Base-by-base conservation (phyloP, 2,797 vertebrate genomes). In the Acrocephalus scirpaceus region DNA sequence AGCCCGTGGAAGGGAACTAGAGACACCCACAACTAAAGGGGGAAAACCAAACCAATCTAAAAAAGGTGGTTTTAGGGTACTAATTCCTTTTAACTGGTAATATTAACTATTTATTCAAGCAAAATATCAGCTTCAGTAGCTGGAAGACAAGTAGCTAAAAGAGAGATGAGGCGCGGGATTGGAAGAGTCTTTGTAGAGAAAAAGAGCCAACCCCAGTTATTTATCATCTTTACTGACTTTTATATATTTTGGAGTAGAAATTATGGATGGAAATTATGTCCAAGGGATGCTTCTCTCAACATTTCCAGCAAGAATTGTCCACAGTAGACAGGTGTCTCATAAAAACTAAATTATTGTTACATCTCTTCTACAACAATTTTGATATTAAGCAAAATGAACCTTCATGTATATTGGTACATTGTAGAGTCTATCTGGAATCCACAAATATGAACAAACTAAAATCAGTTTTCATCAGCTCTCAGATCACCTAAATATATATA, bases 151-250 rank as follows among this genome's bases (percentile, higher is more conserved):
- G 18, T 26, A 73, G 64, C 30, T 40, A 13, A 60, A 71, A 73
- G 58, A 83, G 50, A 87, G 5, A 51, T n/a, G 19, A 58, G 53
- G 27, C 11, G 6, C 1, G 5, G 21, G 42, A 60, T 13, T 48
- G 20, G 57, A 71, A 65, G 17, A 51, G 6, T 29, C 44, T 97
- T 80, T 98, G 97, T 71, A 97, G 98, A 98, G 50, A 83, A 96
- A 48, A 76, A 69, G 61, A 81, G 45, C 12, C 12, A 87, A 91
- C 88, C 42, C 8, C 23, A 47, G 45, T 70, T 72, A 40, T 45
- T 50, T 42, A 62, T 56, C 7, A 56, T 38, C 26, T 82, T 87
- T 47, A 60, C 18, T 47, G 44, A 72, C 34, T 78, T 79, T 66
- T 45, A 29, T 32, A 4, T 17, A n/a, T 47, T 79, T 81, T 36